Evolutionary conservation across 2,888 invertebrate species (phyloP).

Genomic region (Fragum fragum): DNA sequence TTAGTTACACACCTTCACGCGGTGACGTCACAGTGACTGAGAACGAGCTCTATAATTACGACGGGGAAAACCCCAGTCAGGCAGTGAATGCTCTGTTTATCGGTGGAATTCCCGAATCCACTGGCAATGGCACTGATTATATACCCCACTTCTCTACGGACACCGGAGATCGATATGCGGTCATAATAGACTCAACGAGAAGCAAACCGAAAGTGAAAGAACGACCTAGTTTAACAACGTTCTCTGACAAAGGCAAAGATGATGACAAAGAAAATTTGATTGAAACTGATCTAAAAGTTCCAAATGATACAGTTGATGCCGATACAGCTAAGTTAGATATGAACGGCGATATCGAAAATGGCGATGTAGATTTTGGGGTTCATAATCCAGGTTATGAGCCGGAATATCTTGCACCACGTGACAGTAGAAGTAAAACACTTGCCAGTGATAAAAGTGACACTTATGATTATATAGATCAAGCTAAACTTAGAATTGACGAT

Average conservation of each 20-base stretch:
- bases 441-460: constrained; percentile 31
- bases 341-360: constrained; percentile 7
- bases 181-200: constrained; percentile 29
- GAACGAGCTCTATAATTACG: constrained; percentile 56
- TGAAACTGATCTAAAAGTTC: neutral
- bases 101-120: constrained; percentile 58
- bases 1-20: constrained; percentile 42
- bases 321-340: neutral
- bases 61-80: constrained; percentile 52
- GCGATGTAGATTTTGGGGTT: constrained; percentile 24
- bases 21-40: constrained; percentile 62
- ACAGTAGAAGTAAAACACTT: constrained; percentile 16
- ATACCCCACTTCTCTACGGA: constrained; percentile 53
- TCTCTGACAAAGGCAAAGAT: neutral
- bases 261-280: neutral
- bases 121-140: constrained; percentile 28
- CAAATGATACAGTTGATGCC: constrained; percentile 12
- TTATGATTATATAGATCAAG: constrained; percentile 61
- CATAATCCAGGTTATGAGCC: constrained; percentile 44
- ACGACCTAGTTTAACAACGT: constrained; percentile 44
- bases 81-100: constrained; percentile 59
- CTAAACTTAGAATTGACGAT: constrained; percentile 44
- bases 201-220: constrained; percentile 40
- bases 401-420: constrained; percentile 30
- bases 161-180: constrained; percentile 50